A percentile compares a stretch with the other conserved stretches of the same genome.
Evolutionary conservation across 2,888 invertebrate species (phyloP).

Genomic region (Micoletzkya japonica): DNA sequence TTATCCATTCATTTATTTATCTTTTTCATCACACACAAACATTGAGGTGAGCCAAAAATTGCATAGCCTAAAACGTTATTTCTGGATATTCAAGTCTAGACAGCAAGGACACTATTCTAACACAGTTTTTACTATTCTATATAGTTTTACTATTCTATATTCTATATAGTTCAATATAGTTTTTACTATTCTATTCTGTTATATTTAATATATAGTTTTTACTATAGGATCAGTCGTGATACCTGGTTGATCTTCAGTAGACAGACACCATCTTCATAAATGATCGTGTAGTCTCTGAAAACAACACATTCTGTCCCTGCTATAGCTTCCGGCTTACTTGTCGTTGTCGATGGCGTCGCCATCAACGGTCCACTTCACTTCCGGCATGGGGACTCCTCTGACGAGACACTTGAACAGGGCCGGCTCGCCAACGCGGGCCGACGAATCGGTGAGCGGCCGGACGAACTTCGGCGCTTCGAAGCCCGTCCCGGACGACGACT

Average conservation of each 20-base stretch:
- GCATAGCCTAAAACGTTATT: no score
- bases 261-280: slow-evolving; percentile 62
- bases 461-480: slow-evolving; percentile 37
- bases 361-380: slow-evolving; percentile 63
- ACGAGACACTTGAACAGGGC: slow-evolving; percentile 27
- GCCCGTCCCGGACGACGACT: slow-evolving; percentile 24
- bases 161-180: no score
- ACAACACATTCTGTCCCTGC: neutral
- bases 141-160: no score
- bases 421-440: slow-evolving; percentile 24
- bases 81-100: no score
- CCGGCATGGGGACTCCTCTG: slow-evolving; percentile 56
- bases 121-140: no score
- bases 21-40: no score
- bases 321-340: slow-evolving; percentile 42
- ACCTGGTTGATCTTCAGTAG: slow-evolving; percentile 52
- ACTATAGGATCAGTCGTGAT: no score
- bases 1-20: neutral
- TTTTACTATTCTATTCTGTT: no score
- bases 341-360: slow-evolving; percentile 54
- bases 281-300: slow-evolving; percentile 56
- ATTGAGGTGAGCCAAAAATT: no score
- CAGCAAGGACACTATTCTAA: no score
- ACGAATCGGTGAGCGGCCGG: slow-evolving; percentile 29
- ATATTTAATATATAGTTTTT: no score